A percentile compares a stretch with the other conserved stretches of the same genome.
These are phyloP conservation scores for Masnerella sp. DNA, from an alignment of 2,888 invertebrate species.

Conservation along the genomic window DNA sequence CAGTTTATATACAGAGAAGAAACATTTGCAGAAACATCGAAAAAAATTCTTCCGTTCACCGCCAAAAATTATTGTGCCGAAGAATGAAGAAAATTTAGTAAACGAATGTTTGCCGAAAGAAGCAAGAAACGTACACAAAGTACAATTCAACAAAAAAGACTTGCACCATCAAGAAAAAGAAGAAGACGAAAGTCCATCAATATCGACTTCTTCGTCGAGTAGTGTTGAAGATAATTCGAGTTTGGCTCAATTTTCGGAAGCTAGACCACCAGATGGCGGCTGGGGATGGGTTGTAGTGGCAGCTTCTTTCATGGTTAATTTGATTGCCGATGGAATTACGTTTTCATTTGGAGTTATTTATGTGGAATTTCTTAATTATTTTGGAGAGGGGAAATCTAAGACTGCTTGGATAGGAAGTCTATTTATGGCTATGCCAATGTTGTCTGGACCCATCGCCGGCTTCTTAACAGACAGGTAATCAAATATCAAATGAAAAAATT, in stretches of 20 bases:
- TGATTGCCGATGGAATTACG: conserved; percentile 94
- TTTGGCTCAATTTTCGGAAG: conserved; percentile 82
- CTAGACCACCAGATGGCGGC: conserved; percentile 90
- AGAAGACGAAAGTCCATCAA: conserved; percentile 72
- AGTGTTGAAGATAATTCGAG: conserved; percentile 82
- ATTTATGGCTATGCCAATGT: conserved; percentile 93
- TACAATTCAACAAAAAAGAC: conserved; percentile 73
- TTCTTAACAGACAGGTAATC: conserved; percentile 86
- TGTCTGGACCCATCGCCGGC: conserved; percentile 91
- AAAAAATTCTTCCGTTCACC: conserved; percentile 62
- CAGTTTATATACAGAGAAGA: conserved; percentile 65
- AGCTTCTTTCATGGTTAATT: conserved; percentile 92
- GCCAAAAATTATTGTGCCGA: conserved; percentile 60
- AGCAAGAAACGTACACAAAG: conserved; percentile 69
- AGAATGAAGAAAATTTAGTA: conserved; percentile 66
- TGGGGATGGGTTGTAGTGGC: conserved; percentile 96
- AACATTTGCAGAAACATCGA: conserved; percentile 62
- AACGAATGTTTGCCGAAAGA: conserved; percentile 67
- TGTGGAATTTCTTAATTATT: conserved; percentile 90
- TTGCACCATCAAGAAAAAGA: conserved; percentile 52
- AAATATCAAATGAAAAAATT: no score
- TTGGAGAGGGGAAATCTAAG: conserved; percentile 89
- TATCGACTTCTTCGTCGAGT: conserved; percentile 76
- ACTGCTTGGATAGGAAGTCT: conserved; percentile 94
- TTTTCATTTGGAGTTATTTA: conserved; percentile 95